Evolutionary conservation across 2,113 vertebrate genomes (phyloP), one percentile per base, ranked within the genome.

Genomic region (Microtus pennsylvanicus): DNA sequence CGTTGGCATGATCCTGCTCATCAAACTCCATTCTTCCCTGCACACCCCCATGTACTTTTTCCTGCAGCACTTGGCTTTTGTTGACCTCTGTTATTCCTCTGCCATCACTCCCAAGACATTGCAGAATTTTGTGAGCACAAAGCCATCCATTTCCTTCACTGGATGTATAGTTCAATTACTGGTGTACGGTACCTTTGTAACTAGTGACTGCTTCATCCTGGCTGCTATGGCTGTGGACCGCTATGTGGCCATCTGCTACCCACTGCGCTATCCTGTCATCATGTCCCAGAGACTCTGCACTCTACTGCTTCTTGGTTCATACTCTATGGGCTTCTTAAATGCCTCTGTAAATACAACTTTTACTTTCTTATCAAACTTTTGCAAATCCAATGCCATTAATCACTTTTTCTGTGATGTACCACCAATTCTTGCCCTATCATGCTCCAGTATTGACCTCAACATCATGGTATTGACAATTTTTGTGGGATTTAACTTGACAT

Each of bases 371-470:
- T 58, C 93, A 52, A n/a, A 61, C 13, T 96, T 96, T 52, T 97
- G 94, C 52, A 87, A 81, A 22, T 90, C 90, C 26, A 95, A 93
- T 22, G 35, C 1, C 6, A 97, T 94, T 12, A 91, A 89, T 50
- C 90, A 97, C 61, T 98, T 97, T 78, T 98, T 96, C 78, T 97
- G 97, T 5, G 63, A 89, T 10, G 3, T 81, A 24, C 80, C 65
- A 1, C 82, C 97, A 4, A 61, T 98, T 42, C 92, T 98, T 2
- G 58, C 72, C 0, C 95, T 98, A 2, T 97, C 95, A 4, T 97
- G 97, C 47, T 97, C 96, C 9, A 94, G 38, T 7, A 65, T 42
- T 0, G 82, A 97, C 35, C 2, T 97, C 80, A 98, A 95, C 17
- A 72, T 95, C 72, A 0, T 1, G 8, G 7, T 97, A 10, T 12